Percentiles rank a stretch among this genome's conserved stretches.
phyloP scores from a whole-genome alignment of 2,113 vertebrate genomes.

The Apus apus region DNA sequence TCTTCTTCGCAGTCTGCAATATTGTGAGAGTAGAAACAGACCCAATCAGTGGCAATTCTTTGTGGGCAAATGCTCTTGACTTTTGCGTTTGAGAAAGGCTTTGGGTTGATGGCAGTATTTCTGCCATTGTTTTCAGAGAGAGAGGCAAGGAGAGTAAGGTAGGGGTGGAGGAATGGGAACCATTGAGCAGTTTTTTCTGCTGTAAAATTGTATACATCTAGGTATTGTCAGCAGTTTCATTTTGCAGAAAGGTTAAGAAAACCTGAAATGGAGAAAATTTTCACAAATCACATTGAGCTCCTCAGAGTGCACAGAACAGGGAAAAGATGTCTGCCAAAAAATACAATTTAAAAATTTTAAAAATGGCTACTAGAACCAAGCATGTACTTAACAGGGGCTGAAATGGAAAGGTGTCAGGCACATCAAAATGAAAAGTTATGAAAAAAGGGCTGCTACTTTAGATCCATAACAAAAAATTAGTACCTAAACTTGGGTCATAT shows the following conservation, averaged over 20 bases:
- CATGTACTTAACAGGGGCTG: conserved; percentile 27
- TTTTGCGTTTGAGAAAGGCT: neutral
- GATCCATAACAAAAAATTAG: neutral
- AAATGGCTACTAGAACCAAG: conserved; percentile 1
- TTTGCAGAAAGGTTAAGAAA: conserved; percentile 37
- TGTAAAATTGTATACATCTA: neutral
- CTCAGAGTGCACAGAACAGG: conserved; percentile 41
- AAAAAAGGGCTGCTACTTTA: neutral
- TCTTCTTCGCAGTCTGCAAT: conserved; percentile 47
- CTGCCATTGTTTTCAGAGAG: neutral
- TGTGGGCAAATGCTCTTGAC: conserved; percentile 18
- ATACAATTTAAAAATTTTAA: neutral
- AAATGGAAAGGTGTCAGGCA: conserved; percentile 36
- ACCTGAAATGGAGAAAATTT: conserved; percentile 63
- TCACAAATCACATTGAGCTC: conserved; percentile 53
- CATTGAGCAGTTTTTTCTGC: neutral
- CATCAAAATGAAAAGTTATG: conserved; percentile 22
- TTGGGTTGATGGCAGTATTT: neutral
- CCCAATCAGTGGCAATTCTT: neutral
- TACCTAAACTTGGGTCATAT: neutral
- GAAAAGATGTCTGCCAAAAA: conserved; percentile 27
- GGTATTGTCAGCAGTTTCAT: conserved; percentile 25
- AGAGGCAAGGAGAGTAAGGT: neutral
- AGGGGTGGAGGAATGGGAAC: neutral
- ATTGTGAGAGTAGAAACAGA: conserved; percentile 66